Evolutionary conservation across 2,888 invertebrate species (phyloP).

Genomic region (Trichacis sp.): DNA sequence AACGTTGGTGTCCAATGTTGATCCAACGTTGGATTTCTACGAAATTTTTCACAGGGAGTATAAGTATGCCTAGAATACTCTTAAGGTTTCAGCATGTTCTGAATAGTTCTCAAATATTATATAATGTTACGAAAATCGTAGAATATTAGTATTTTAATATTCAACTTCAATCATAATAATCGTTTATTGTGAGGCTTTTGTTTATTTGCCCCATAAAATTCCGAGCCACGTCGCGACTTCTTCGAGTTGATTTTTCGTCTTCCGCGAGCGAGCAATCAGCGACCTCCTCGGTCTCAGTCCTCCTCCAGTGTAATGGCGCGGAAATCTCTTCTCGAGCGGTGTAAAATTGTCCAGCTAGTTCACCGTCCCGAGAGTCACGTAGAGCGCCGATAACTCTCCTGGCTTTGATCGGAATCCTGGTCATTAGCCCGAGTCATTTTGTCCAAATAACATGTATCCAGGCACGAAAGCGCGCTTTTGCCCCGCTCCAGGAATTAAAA

Average conservation of each 20-base stretch:
- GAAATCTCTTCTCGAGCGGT: slow-evolving; percentile 45
- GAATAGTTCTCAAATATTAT: too few relatives aligned
- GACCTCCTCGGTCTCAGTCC: slow-evolving; percentile 33
- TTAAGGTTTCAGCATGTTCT: too few relatives aligned
- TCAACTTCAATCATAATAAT: too few relatives aligned
- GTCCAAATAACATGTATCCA: slow-evolving; percentile 1
- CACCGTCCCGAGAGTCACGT: neutral
- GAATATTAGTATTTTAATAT: too few relatives aligned
- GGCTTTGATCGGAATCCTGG: slow-evolving; percentile 3
- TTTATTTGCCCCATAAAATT: too few relatives aligned
- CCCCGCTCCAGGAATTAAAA: neutral
- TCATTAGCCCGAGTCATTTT: slow-evolving; percentile 2
- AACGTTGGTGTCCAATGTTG: too few relatives aligned
- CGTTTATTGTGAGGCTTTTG: too few relatives aligned
- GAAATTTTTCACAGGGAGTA: too few relatives aligned
- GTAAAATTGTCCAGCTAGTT: slow-evolving; percentile 15
- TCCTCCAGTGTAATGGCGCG: slow-evolving; percentile 54
- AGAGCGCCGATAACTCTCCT: slow-evolving; percentile 1
- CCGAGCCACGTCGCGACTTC: too few relatives aligned
- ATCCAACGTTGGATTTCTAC: too few relatives aligned
- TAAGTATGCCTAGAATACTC: too few relatives aligned
- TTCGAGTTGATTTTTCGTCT: slow-evolving; percentile 19
- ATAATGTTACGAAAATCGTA: too few relatives aligned
- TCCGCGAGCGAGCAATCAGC: slow-evolving; percentile 48
- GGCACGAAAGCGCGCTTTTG: neutral